A percentile compares a stretch with the other conserved stretches of the same genome.
Conservation (phyloP, 1,140 invertebrate genomes). For the Trachymyrmex cornetzi region DNA sequence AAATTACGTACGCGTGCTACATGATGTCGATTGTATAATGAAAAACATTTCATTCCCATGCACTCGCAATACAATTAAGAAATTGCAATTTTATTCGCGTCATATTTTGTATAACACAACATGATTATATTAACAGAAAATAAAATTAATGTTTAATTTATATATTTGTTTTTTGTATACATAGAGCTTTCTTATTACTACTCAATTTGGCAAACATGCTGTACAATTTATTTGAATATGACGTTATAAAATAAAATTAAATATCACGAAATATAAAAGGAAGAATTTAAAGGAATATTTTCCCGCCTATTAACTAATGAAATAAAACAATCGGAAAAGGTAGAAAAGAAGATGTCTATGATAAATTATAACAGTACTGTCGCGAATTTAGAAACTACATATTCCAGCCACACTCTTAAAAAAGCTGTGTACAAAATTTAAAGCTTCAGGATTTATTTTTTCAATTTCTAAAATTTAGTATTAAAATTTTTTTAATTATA, state of each 20-base stretch:
- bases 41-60: background rate
- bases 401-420: background rate
- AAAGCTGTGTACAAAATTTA: background rate
- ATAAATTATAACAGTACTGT: conserved; percentile 21
- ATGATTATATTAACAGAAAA: background rate
- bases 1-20: background rate
- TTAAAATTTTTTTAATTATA: background rate
- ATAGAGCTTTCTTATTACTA: background rate
- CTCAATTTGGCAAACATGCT: background rate
- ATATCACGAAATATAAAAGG: background rate
- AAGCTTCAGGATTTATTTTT: conserved; percentile 5
- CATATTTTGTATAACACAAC: background rate
- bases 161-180: background rate
- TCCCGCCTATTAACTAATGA: background rate
- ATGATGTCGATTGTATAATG: conserved; percentile 9
- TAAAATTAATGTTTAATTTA: background rate
- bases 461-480: background rate
- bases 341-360: background rate
- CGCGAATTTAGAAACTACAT: conserved; percentile 20
- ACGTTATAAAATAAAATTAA: conserved; percentile 18
- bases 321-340: background rate
- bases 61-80: background rate
- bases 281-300: conserved; percentile 18
- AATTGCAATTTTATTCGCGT: conserved; percentile 14
- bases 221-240: background rate